These are phyloP conservation scores for Alethe diademata DNA, from an alignment of 2,113 vertebrate species.

Conservation along the genomic window DNA sequence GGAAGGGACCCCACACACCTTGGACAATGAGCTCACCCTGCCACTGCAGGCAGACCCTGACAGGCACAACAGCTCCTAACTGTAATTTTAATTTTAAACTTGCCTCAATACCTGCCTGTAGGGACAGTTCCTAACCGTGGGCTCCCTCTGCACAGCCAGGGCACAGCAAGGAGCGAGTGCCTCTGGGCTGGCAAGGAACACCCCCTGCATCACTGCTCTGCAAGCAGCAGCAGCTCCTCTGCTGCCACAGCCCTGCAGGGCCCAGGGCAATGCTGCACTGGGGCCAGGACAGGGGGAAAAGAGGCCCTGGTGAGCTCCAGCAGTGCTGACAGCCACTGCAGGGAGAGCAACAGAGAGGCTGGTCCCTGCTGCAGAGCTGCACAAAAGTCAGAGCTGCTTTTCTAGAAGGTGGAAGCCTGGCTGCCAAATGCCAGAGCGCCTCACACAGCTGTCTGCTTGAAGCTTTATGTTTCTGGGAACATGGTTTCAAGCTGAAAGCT, in stretches of 20 bases:
- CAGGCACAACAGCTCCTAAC: background rate
- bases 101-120: fast-evolving
- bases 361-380: background rate
- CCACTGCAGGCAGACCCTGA: background rate
- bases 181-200: background rate
- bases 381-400: background rate
- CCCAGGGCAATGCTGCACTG: fast-evolving
- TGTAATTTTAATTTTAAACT: background rate
- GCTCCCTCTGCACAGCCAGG: background rate
- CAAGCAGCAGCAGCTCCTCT: background rate
- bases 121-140: fast-evolving
- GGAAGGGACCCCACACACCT: background rate
- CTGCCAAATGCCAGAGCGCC: background rate
- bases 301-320: background rate
- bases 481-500: background rate
- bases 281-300: background rate
- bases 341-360: fast-evolving
- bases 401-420: background rate
- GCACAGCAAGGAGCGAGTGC: fast-evolving
- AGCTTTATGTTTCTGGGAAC: background rate
- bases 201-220: background rate
- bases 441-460: background rate
- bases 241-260: fast-evolving
- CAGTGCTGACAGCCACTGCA: fast-evolving
- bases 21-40: fast-evolving